A percentile compares a stretch with the other conserved stretches of the same genome.
Conservation (phyloP, 37 sponge, comb jelly and placozoan genomes). For the Ephydatia muelleri region DNA sequence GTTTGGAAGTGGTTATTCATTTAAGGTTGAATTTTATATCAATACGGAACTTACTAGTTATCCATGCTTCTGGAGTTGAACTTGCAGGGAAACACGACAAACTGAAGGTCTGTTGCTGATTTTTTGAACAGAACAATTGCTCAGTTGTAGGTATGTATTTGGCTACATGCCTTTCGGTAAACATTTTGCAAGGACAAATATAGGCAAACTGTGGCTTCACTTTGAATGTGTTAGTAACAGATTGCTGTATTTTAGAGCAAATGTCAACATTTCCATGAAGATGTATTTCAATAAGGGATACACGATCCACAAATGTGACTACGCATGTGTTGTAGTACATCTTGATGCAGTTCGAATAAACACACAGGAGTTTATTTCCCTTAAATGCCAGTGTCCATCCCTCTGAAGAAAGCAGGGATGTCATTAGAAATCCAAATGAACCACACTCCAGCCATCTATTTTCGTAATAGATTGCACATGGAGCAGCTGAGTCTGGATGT, state of each 20-base stretch:
- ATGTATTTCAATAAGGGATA: neutral
- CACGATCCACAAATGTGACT: neutral
- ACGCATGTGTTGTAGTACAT: neutral
- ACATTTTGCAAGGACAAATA: neutral
- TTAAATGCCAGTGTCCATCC: neutral
- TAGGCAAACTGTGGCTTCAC: neutral
- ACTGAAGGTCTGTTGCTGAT: slow-evolving; percentile 14
- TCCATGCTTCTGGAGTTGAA: neutral
- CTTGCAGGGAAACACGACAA: neutral
- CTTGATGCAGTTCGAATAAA: neutral
- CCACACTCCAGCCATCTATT: neutral
- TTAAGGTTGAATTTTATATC: too few relatives aligned
- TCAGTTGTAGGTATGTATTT: neutral
- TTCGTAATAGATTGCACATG: neutral
- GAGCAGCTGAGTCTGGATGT: neutral
- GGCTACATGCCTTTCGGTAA: neutral
- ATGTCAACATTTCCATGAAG: neutral
- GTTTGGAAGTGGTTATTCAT: too few relatives aligned
- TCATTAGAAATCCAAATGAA: neutral
- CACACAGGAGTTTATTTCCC: neutral
- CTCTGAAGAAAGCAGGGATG: neutral
- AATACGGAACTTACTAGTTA: neutral
- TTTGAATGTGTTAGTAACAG: neutral
- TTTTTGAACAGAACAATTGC: neutral
- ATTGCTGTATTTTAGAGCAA: neutral